Percentiles rank a stretch among this genome's conserved stretches.
Conservation (phyloP, 1,140 invertebrate genomes). For the Formica exsecta region DNA sequence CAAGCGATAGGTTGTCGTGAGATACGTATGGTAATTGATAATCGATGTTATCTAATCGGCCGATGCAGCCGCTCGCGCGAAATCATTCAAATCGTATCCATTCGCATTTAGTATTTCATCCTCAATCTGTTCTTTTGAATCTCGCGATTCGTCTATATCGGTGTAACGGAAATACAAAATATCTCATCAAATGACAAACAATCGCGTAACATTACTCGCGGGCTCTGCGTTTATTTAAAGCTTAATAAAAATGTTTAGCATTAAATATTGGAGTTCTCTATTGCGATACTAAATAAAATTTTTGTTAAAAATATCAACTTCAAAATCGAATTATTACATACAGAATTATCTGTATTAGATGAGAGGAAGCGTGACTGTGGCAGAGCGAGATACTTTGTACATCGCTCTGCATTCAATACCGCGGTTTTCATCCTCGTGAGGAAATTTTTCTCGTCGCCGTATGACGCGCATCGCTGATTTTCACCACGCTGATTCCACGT, state of each 20-base stretch:
- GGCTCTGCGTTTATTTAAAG: neutral
- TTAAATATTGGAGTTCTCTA: neutral
- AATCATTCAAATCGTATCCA: constrained; percentile 5
- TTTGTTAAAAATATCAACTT: neutral
- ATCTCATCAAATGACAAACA: neutral
- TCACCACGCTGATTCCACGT: neutral
- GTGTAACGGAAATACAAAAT: neutral
- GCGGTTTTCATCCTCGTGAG: constrained; percentile 49
- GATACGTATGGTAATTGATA: constrained; percentile 51
- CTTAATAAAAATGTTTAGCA: neutral
- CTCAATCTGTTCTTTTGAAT: constrained; percentile 7
- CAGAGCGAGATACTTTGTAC: neutral
- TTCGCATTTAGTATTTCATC: constrained; percentile 15
- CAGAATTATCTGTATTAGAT: neutral
- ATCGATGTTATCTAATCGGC: constrained; percentile 58
- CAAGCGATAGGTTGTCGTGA: constrained; percentile 36
- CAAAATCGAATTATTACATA: neutral
- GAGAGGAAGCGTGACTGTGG: neutral
- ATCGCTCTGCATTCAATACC: constrained; percentile 48
- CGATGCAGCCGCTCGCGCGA: constrained; percentile 10
- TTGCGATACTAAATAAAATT: neutral
- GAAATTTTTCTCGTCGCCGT: constrained; percentile 54
- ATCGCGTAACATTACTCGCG: neutral
- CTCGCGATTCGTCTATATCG: neutral
- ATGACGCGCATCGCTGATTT: constrained; percentile 52